Base-by-base conservation (phyloP, 2,113 vertebrate species). In the Brachionichthys hirsutus region DNA sequence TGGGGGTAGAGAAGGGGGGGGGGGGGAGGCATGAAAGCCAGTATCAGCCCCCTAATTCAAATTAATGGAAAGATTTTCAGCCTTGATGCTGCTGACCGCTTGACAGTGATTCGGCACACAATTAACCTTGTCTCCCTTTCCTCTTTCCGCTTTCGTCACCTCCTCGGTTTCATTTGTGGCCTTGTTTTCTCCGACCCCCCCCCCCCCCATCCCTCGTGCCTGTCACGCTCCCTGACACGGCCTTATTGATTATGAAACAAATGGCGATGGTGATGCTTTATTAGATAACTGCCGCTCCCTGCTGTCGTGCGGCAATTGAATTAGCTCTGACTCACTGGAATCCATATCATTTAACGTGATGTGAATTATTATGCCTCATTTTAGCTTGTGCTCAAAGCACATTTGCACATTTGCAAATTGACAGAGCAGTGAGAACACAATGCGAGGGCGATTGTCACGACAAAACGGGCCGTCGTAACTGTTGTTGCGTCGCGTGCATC, bases 21-120 rank as follows among this genome's bases (percentile, higher is more conserved):
- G 34, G 48, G 24, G 41, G n/a, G 40, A 51, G 41, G 38, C 42
- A 70, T 2, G 53, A 85, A 75, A 88, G 70, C 75, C 65, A 17
- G 61, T 56, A 63, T 81, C 40, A 10, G 18, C 47, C 34, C 78
- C 70, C 59, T 78, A 74, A 82, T 82, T 88, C 92, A 63, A 87
- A 36, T 81, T 73, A 86, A 91, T 89, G 79, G 86, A 24, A 9
- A 83, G 82, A 88, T 87, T 82, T 85, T 73, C 62, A 63, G 75
- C 54, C 73, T 79, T 86, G 91, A 92, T 91, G 89, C 80, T 48
- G 54, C 80, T 48, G 54, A 57, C 67, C 36, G 58, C 50, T 30
- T 75, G 56, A 63, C 43, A 77, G 80, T 74, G 90, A 66, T 34
- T 12, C 12, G 36, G 80, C 78, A 71, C 79, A 73, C 88, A 88